Evolutionary conservation across 2,888 invertebrate species (phyloP).

Genomic region (Phortica magna): DNA sequence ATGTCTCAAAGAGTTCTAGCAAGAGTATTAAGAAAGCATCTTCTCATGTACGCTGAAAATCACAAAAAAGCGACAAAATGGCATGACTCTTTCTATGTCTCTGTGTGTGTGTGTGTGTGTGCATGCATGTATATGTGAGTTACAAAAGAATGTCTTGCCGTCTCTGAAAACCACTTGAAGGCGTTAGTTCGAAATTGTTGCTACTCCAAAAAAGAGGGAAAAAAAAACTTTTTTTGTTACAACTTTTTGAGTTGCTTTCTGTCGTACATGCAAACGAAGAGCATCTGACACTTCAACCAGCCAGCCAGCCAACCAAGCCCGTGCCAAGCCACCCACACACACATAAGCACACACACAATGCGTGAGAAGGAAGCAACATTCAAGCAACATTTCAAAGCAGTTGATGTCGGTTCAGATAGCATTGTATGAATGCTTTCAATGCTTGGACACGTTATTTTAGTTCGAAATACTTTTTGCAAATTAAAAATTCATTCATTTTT

Average conservation of each 20-base stretch:
- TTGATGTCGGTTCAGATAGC: too few species aligned
- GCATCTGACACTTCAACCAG: not conserved
- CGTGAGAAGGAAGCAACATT: too few species aligned
- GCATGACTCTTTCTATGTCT: conserved; percentile 14
- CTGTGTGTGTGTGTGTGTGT: conserved; percentile 20
- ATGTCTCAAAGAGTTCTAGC: too few species aligned
- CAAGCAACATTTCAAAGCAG: too few species aligned
- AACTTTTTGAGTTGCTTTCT: conserved; percentile 18
- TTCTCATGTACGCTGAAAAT: conserved; percentile 13
- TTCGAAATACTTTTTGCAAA: too few species aligned
- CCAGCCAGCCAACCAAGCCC: not conserved
- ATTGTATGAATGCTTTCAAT: too few species aligned
- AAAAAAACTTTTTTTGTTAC: conserved; percentile 7
- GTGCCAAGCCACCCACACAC: too few species aligned
- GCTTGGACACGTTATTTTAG: too few species aligned
- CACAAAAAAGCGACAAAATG: conserved; percentile 1
- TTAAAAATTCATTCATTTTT: too few species aligned
- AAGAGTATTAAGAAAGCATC: conserved; percentile 11
- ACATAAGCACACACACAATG: too few species aligned
- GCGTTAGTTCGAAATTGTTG: conserved; percentile 33
- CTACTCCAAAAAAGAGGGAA: conserved; percentile 15
- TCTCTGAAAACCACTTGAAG: conserved; percentile 28
- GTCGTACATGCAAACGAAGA: not conserved
- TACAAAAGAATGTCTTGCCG: not conserved
- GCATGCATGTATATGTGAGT: conserved; percentile 24